Conservation (phyloP, 53 echinoderm and acorn worm genomes). For the Temnopleurus reevesii region DNA sequence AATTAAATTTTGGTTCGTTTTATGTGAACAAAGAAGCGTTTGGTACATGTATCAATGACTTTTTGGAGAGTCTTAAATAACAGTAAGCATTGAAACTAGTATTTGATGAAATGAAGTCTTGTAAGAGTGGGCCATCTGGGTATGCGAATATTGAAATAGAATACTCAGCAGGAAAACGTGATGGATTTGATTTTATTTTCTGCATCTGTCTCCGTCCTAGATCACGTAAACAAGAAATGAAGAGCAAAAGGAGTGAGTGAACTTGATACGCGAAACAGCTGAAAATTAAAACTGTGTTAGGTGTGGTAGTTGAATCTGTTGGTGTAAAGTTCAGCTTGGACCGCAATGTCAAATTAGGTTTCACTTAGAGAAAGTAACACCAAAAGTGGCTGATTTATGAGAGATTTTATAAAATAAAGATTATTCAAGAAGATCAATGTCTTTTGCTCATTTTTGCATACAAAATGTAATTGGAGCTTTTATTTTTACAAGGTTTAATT, state of each 20-base stretch:
- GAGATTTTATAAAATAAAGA: too few species aligned
- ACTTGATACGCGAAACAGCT: slow-evolving; percentile 45
- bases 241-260: slow-evolving; percentile 14
- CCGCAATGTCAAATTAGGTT: slow-evolving; percentile 48
- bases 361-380: background rate
- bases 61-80: background rate
- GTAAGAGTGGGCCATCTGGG: background rate
- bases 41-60: background rate
- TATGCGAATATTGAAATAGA: slow-evolving; percentile 1
- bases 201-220: slow-evolving; percentile 7
- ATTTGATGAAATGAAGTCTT: background rate
- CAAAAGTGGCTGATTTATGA: slow-evolving; percentile 15
- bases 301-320: slow-evolving; percentile 34
- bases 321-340: slow-evolving; percentile 12
- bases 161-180: background rate
- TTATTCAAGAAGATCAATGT: too few species aligned
- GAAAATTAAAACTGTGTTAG: slow-evolving; percentile 40
- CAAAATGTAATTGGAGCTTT: too few species aligned
- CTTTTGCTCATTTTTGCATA: too few species aligned
- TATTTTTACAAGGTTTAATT: too few species aligned
- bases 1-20: too few species aligned
- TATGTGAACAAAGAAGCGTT: too few species aligned
- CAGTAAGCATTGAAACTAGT: background rate
- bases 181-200: slow-evolving; percentile 13
- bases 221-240: background rate